phyloP scores from a whole-genome alignment of 2,888 invertebrate genomes.

The Halictus quadricinctus region DNA sequence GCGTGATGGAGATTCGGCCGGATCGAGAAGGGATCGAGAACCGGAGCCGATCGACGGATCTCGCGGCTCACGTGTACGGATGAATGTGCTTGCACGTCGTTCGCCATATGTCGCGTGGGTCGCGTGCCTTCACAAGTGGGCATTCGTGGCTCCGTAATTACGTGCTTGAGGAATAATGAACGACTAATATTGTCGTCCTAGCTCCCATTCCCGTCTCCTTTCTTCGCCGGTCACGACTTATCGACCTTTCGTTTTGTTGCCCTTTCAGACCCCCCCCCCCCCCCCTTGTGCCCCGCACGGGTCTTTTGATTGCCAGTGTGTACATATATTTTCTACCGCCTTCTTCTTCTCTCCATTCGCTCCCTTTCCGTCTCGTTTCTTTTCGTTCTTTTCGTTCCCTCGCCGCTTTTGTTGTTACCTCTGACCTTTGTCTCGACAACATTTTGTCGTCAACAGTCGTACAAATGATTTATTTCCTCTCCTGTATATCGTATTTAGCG shows the following conservation, averaged over 20 bases:
- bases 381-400: conserved; percentile 21
- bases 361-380: not conserved
- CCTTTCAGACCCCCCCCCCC: conserved; percentile 61
- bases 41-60: conserved; percentile 47
- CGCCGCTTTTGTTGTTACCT: conserved; percentile 51
- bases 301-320: conserved; percentile 62
- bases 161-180: conserved; percentile 79
- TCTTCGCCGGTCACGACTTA: conserved; percentile 73
- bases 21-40: conserved; percentile 28
- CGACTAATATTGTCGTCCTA: conserved; percentile 79
- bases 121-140: conserved; percentile 80
- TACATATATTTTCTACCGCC: conserved; percentile 20
- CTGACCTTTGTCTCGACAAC: conserved; percentile 64
- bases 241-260: conserved; percentile 79
- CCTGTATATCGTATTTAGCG: conserved; percentile 38
- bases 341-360: not conserved
- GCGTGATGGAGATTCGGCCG: conserved; percentile 18
- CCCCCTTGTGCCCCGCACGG: conserved; percentile 58
- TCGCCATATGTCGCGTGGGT: conserved; percentile 78
- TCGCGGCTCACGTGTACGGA: conserved; percentile 50
- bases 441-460: conserved; percentile 63
- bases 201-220: conserved; percentile 41
- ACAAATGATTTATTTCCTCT: conserved; percentile 62
- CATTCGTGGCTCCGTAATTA: conserved; percentile 76
- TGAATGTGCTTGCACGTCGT: conserved; percentile 50